Conservation (phyloP, 2,888 invertebrate species). For the Thyatira batis region DNA sequence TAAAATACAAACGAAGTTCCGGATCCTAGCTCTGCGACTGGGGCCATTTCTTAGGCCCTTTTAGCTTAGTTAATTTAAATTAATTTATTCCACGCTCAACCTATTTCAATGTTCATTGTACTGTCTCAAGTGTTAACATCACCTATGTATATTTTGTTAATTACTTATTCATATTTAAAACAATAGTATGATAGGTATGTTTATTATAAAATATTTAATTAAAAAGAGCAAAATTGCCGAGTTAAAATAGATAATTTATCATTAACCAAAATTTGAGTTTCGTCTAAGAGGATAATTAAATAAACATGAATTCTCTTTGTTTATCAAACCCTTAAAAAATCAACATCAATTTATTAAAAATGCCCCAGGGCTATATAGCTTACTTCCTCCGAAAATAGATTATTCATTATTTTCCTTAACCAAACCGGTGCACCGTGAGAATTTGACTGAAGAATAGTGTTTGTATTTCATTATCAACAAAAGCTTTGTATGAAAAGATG, state of each 20-base stretch:
- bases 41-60: conserved; percentile 69
- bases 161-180: too few relatives aligned
- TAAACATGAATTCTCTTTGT: conserved; percentile 6
- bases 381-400: conserved; percentile 39
- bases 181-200: too few relatives aligned
- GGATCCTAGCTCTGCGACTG: conserved; percentile 51
- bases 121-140: conserved; percentile 41
- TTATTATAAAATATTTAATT: too few relatives aligned
- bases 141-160: too few relatives aligned
- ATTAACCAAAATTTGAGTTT: not conserved
- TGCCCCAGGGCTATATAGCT: conserved; percentile 18
- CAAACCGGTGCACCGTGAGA: conserved; percentile 59
- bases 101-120: conserved; percentile 56
- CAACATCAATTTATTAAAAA: conserved; percentile 1
- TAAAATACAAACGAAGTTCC: conserved; percentile 69
- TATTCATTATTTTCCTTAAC: conserved; percentile 56
- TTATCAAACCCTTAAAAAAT: conserved; percentile 7
- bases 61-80: conserved; percentile 75
- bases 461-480: conserved; percentile 80
- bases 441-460: conserved; percentile 70
- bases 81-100: conserved; percentile 69
- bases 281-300: not conserved
- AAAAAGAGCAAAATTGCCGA: too few relatives aligned
- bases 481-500: conserved; percentile 75
- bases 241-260: too few relatives aligned